These are phyloP conservation scores for Crepidodera aurea DNA, from an alignment of 2,888 invertebrate genomes.

Conservation along the genomic window DNA sequence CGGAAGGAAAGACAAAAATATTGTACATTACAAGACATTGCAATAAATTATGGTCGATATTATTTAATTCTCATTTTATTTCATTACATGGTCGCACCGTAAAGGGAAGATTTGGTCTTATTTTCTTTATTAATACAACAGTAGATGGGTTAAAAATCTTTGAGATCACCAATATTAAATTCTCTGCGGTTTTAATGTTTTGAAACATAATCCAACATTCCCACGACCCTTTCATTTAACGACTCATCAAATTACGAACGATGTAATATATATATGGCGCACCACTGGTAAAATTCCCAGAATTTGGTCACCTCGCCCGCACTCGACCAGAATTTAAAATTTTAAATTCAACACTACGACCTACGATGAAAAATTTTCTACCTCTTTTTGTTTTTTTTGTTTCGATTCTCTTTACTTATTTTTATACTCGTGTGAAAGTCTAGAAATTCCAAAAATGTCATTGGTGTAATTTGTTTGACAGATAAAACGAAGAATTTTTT, in stretches of 20 bases:
- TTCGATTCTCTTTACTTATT: constrained; percentile 24
- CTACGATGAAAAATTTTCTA: constrained; percentile 41
- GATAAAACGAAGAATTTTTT: constrained; percentile 35
- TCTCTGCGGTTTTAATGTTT: too few relatives aligned
- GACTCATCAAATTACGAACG: constrained; percentile 10
- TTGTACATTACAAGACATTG: too few relatives aligned
- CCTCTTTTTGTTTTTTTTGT: constrained; percentile 33
- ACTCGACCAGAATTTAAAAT: constrained; percentile 54
- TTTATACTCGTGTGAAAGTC: constrained; percentile 47
- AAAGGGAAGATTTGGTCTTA: too few relatives aligned
- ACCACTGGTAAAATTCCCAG: constrained; percentile 25
- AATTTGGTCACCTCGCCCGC: constrained; percentile 45
- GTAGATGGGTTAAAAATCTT: too few relatives aligned
- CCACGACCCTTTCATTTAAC: constrained; percentile 13
- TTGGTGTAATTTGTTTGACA: constrained; percentile 40
- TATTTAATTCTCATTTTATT: too few relatives aligned
- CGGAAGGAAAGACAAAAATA: too few relatives aligned
- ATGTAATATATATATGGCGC: background rate
- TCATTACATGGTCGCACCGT: too few relatives aligned
- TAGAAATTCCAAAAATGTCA: constrained; percentile 43
- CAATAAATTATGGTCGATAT: too few relatives aligned
- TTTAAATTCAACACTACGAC: constrained; percentile 50
- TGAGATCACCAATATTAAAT: too few relatives aligned
- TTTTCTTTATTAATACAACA: too few relatives aligned
- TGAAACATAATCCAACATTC: constrained; percentile 5